Evolutionary conservation across 2,113 vertebrate species (phyloP).

Genomic region (Origma solitaria): DNA sequence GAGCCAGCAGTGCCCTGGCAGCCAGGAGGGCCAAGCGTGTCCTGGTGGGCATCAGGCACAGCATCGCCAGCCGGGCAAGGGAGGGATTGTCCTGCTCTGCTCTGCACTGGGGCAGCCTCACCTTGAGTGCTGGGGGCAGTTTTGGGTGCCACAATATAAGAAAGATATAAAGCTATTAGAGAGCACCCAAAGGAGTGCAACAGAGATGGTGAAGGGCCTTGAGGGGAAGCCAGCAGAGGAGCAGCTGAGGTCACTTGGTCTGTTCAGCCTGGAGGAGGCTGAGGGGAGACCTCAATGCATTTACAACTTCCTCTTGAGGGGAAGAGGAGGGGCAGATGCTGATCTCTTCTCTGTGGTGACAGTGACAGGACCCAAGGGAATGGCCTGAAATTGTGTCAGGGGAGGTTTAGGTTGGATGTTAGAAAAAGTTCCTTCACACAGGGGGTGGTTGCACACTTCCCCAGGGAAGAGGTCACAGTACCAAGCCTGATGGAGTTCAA

Average conservation of each 20-base stretch:
- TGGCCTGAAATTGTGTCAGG: neutral
- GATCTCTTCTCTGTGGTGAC: neutral
- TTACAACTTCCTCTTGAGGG: fast-evolving
- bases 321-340: neutral
- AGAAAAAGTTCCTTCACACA: neutral
- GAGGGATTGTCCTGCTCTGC: fast-evolving
- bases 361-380: no score
- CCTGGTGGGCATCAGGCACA: neutral
- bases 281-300: neutral
- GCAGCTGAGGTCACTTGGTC: neutral
- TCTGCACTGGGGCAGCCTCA: neutral
- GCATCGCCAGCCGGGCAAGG: fast-evolving
- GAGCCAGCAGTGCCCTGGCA: neutral
- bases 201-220: neutral
- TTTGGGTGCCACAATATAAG: neutral
- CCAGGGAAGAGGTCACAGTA: neutral
- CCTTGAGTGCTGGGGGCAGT: neutral
- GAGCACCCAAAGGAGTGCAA: neutral
- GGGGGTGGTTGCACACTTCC: neutral
- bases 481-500: neutral
- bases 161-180: neutral
- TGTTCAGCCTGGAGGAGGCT: neutral
- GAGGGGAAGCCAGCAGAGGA: fast-evolving
- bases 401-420: neutral
- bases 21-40: fast-evolving